These are phyloP conservation scores for Lasaia peninsularis DNA, from an alignment of 1,140 invertebrate genomes.

Conservation along the genomic window DNA sequence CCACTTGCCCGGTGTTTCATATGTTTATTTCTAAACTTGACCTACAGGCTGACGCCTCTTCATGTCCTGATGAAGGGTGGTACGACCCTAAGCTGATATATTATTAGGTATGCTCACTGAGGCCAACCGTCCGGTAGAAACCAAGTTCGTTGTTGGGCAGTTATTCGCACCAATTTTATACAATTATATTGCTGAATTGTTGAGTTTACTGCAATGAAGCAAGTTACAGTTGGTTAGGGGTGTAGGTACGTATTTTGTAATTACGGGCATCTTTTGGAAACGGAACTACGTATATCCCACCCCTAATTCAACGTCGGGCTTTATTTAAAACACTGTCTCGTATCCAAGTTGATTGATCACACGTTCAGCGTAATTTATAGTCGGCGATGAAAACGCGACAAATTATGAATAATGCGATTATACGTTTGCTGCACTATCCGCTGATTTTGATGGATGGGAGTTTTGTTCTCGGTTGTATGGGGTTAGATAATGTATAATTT, in stretches of 20 bases:
- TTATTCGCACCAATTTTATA: no score
- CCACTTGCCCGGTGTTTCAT: no score
- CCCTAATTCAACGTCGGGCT: slow-evolving; percentile 23
- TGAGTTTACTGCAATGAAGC: no score
- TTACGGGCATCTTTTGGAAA: not conserved
- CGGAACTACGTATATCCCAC: not conserved
- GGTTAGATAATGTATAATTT: not conserved
- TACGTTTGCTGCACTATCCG: slow-evolving; percentile 23
- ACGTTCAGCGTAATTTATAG: slow-evolving; percentile 43
- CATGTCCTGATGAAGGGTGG: no score
- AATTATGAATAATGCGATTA: slow-evolving; percentile 51
- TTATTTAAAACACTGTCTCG: slow-evolving; percentile 43
- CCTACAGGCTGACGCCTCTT: no score
- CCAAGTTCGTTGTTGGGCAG: no score
- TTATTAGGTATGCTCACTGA: no score
- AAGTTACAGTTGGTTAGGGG: no score
- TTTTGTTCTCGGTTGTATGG: not conserved
- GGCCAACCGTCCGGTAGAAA: no score
- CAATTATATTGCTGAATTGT: no score
- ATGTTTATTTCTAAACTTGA: no score
- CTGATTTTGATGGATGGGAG: slow-evolving; percentile 31
- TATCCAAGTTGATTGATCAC: slow-evolving; percentile 43
- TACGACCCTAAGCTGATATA: no score
- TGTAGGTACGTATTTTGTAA: not conserved
- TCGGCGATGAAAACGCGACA: slow-evolving; percentile 33